These are phyloP conservation scores for Ictidomys tridecemlineatus DNA, from an alignment of 2,113 vertebrate genomes.

Conservation along the genomic window DNA sequence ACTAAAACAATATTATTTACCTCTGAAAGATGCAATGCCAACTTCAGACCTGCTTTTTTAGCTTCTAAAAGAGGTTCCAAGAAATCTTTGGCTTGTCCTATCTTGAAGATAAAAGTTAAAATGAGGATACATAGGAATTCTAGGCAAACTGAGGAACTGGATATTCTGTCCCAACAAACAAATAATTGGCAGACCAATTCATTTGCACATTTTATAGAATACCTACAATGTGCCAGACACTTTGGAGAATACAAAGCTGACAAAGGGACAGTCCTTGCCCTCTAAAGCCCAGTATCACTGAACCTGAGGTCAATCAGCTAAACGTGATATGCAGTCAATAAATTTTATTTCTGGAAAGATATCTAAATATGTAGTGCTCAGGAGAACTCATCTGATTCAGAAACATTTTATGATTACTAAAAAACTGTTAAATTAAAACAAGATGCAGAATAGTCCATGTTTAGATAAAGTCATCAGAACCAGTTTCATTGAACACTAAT, in stretches of 20 bases:
- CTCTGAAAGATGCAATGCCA: constrained; percentile 97
- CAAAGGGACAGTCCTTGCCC: not conserved
- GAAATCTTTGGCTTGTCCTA: constrained; percentile 92
- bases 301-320: not conserved
- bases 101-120: constrained; percentile 87
- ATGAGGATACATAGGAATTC: constrained; percentile 42
- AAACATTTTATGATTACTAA: not conserved
- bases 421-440: not conserved
- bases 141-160: not conserved
- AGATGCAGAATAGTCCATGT: not conserved
- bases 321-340: not conserved
- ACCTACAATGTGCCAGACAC: not conserved
- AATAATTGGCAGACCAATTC: constrained; percentile 8
- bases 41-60: constrained; percentile 93
- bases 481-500: not conserved
- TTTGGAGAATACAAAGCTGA: constrained; percentile 18
- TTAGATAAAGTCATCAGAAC: not conserved
- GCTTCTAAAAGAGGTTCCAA: constrained; percentile 93
- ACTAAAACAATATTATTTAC: constrained; percentile 85
- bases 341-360: constrained; percentile 45
- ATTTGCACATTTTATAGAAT: constrained; percentile 20
- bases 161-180: constrained; percentile 34
- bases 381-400: constrained; percentile 31
- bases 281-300: not conserved
- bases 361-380: not conserved